Evolutionary conservation across 2,113 vertebrate genomes (phyloP), one percentile per base, ranked within the genome.

Genomic region (Equus quagga): DNA sequence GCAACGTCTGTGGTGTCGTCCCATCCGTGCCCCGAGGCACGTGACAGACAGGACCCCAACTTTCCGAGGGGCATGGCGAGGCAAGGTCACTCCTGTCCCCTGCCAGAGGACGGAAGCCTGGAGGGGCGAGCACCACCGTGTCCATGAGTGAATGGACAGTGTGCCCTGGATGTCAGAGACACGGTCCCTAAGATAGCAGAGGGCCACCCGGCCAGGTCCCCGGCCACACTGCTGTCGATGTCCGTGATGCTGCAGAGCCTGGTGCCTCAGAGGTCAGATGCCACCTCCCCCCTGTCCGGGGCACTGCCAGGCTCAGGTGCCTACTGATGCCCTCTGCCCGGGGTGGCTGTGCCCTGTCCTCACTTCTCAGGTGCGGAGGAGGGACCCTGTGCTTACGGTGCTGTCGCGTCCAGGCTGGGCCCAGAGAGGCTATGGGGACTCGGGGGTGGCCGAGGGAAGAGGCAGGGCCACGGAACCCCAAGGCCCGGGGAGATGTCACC

Each of bases 361-460:
- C 44, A 65, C 46, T 14, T 33, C 67, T 51, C 24, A 12, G 79
- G 11, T 1, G 4, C 69, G 10, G 6, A 24, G 26, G 28, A 56
- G 33, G 60, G 9, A 2, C n/a, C 60, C 5, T 21, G 0, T 5
- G 24, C 33, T 44, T 21, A 17, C 72, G 13, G 21, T 0, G 1
- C 41, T 62, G 36, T 41, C 13, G 6, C 2, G 2, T 36, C 67
- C 19, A 41, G 44, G 67, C 80, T 44, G 81, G n/a, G n/a, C n/a
- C n/a, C 17, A 8, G 15, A 6, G 5, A 46, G 69, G 85, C n/a
- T 33, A 8, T 2, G 5, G 62, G 8, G 21, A 31, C 9, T 2
- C 14, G 73, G 21, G n/a, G 4, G 23, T 5, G 2, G 41, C 33
- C 2, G 2, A 17, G 23, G 81, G 46, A 58, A 26, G 82, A 12